phyloP scores from a whole-genome alignment of 1,140 invertebrate genomes.

The Drosophila grimshawi region DNA sequence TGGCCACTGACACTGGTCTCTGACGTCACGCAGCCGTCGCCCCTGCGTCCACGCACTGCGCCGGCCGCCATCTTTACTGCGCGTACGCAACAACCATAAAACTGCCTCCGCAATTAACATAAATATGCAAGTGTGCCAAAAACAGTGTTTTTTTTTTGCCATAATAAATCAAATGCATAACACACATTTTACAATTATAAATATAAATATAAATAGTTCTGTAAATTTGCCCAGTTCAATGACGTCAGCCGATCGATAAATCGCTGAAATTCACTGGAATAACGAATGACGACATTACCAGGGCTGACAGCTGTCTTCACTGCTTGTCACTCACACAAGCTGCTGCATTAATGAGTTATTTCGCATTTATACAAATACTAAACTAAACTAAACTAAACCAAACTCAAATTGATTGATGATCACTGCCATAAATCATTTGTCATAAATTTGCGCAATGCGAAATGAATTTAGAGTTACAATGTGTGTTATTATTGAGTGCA shows the following conservation, averaged over 20 bases:
- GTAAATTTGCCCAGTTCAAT: no score
- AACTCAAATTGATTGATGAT: neutral
- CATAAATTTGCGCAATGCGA: neutral
- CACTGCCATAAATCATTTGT: neutral
- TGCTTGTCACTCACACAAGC: neutral
- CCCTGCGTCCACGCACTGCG: slow-evolving; percentile 53
- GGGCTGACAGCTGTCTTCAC: no score
- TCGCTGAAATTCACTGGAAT: neutral
- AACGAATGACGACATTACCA: neutral
- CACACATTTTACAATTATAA: neutral
- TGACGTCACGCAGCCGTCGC: neutral
- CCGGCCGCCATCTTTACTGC: slow-evolving; percentile 59
- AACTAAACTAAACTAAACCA: no score
- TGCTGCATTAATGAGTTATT: neutral
- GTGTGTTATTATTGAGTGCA: neutral
- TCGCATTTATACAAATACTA: no score
- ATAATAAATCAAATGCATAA: slow-evolving; percentile 2
- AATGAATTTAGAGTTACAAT: neutral
- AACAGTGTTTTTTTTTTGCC: neutral
- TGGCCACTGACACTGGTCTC: slow-evolving; percentile 39
- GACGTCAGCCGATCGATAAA: neutral
- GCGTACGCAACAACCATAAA: slow-evolving; percentile 1
- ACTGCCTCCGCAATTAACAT: neutral
- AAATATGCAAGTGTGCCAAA: slow-evolving; percentile 53
- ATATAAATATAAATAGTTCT: neutral